A percentile compares a stretch with the other conserved stretches of the same genome.
phyloP scores from a whole-genome alignment of 2,797 vertebrate species.

The Parauchenoglanis ngamensis region DNA sequence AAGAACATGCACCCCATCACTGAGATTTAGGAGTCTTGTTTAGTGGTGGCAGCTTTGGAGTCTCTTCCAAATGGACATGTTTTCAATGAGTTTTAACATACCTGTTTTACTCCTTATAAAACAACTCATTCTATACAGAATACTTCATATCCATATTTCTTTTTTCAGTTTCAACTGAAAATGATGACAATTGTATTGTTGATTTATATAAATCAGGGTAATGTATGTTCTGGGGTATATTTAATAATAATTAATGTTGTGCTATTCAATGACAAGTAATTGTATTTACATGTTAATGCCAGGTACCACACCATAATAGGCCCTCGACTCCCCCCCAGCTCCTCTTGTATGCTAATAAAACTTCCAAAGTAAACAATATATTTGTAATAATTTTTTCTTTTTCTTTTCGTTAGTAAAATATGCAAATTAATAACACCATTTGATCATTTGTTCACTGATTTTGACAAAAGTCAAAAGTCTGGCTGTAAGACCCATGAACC shows the following conservation, averaged over 20 bases:
- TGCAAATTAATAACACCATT: background rate
- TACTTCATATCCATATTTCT: background rate
- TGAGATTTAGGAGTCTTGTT: conserved; percentile 60
- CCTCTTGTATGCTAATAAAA: background rate
- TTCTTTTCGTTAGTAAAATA: background rate
- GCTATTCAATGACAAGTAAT: background rate
- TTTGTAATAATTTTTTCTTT: background rate
- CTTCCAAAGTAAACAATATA: background rate
- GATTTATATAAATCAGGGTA: background rate
- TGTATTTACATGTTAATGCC: too few species aligned
- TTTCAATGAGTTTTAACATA: conserved; percentile 54
- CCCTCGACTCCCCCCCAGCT: background rate
- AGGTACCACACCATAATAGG: background rate
- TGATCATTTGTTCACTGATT: background rate
- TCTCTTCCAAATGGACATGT: conserved; percentile 52
- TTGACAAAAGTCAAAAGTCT: background rate
- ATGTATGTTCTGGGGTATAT: background rate
- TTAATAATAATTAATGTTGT: background rate
- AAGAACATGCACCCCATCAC: conserved; percentile 58
- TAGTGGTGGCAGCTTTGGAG: conserved; percentile 53
- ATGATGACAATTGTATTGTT: background rate
- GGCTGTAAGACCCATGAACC: background rate
- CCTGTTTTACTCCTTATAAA: conserved; percentile 33
- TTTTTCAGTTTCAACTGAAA: background rate
- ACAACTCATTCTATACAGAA: conserved; percentile 31